A percentile compares a stretch with the other conserved stretches of the same genome.
These are phyloP conservation scores for Coenonympha arcania DNA, from an alignment of 2,888 invertebrate genomes.

Conservation along the genomic window DNA sequence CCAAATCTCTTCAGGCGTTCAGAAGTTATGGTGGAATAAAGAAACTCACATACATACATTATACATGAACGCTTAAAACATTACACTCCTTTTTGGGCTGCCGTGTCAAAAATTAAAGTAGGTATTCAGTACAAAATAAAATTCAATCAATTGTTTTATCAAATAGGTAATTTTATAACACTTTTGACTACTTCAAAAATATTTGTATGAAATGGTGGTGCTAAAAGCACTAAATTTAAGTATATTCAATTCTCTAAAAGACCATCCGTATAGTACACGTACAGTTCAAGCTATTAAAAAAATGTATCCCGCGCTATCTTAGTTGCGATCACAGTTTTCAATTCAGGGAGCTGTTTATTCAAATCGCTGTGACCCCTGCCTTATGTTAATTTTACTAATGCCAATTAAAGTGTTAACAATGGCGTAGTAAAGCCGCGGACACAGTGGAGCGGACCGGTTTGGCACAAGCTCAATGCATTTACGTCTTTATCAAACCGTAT, in stretches of 20 bases:
- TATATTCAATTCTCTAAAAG: background rate
- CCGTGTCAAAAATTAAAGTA: no score
- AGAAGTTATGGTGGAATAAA: no score
- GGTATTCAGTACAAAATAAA: no score
- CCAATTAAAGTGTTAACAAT: constrained; percentile 69
- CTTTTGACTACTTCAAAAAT: no score
- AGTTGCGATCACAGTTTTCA: constrained; percentile 10
- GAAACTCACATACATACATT: no score
- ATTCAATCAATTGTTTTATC: no score
- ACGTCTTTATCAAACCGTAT: constrained; percentile 34
- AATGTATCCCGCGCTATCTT: background rate
- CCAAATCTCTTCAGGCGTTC: no score
- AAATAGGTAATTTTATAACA: no score
- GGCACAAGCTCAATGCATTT: constrained; percentile 43
- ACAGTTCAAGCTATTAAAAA: background rate
- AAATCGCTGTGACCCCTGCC: constrained; percentile 36
- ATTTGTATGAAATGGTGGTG: no score
- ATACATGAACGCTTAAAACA: no score
- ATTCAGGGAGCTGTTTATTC: constrained; percentile 23
- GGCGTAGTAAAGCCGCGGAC: constrained; percentile 44
- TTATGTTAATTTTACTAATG: constrained; percentile 49
- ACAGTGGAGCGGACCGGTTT: constrained; percentile 59
- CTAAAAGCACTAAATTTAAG: no score
- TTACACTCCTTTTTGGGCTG: no score
- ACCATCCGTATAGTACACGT: background rate